Evolutionary conservation across 1,140 invertebrate species (phyloP).

Genomic region (Bombus confusus): DNA sequence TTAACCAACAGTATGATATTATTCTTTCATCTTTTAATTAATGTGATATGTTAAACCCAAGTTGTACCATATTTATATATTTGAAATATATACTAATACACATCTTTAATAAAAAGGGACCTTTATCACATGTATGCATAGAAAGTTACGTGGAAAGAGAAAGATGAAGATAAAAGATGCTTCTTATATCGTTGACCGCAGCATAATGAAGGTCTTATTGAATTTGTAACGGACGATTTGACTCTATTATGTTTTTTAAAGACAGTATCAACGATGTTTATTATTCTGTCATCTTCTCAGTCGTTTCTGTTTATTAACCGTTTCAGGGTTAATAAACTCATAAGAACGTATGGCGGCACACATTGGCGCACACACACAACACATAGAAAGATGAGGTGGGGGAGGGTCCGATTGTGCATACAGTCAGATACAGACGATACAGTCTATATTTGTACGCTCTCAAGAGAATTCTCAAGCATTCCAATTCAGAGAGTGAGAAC

Average conservation of each 20-base stretch:
- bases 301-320: conserved; percentile 72
- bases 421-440: neutral
- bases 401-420: neutral
- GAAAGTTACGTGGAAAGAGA: neutral
- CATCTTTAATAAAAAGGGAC: neutral
- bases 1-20: neutral
- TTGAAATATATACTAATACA: no score
- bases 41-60: neutral
- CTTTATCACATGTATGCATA: neutral
- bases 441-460: conserved; percentile 39
- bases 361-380: no score
- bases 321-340: conserved; percentile 84
- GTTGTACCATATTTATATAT: no score
- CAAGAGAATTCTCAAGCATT: conserved; percentile 7
- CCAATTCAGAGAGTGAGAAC: neutral
- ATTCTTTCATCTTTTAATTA: neutral
- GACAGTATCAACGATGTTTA: conserved; percentile 81
- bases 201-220: neutral
- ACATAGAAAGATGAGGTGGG: no score
- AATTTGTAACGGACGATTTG: neutral
- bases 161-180: neutral
- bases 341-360: conserved; percentile 66
- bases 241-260: conserved; percentile 2
- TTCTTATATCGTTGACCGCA: neutral
- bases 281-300: conserved; percentile 88